Conservation (phyloP, 1,140 invertebrate species). For the Daktulosphaira vitifoliae region DNA sequence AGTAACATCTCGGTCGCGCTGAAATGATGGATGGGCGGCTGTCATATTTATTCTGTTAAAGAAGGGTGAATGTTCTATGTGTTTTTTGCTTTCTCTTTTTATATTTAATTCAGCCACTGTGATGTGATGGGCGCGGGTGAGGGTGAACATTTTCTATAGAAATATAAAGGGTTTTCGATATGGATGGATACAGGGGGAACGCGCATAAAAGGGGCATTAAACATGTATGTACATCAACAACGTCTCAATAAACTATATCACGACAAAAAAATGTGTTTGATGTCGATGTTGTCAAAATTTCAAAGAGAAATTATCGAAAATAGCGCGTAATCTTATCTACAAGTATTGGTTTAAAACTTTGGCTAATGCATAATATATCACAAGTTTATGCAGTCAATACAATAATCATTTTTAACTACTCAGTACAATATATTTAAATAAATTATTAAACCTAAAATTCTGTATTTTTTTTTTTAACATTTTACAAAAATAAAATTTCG, state of each 20-base stretch:
- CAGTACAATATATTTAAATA: no score
- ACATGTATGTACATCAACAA: slow-evolving; percentile 6
- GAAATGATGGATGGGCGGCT: slow-evolving; percentile 32
- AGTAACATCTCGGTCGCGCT: slow-evolving; percentile 26
- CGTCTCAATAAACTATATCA: slow-evolving; percentile 12
- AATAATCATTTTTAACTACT: no score
- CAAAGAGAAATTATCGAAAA: no score
- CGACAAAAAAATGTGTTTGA: no score
- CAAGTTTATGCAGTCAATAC: no score
- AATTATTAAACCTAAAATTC: no score
- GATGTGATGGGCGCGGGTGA: background rate
- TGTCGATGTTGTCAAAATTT: no score
- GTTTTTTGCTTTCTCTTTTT: slow-evolving; percentile 10
- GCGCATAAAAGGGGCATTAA: slow-evolving; percentile 9
- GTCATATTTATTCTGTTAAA: slow-evolving; percentile 27
- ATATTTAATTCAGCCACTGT: slow-evolving; percentile 31
- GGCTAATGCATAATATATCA: no score
- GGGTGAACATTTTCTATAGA: background rate
- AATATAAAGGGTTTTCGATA: slow-evolving; percentile 29
- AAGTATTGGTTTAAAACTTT: no score
- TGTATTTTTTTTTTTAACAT: no score
- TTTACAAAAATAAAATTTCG: no score
- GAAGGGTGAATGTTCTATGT: slow-evolving; percentile 10
- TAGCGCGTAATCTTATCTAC: no score
- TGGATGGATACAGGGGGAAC: background rate